Conservation (phyloP, 2,797 vertebrate species). For the Mareca penelope region DNA sequence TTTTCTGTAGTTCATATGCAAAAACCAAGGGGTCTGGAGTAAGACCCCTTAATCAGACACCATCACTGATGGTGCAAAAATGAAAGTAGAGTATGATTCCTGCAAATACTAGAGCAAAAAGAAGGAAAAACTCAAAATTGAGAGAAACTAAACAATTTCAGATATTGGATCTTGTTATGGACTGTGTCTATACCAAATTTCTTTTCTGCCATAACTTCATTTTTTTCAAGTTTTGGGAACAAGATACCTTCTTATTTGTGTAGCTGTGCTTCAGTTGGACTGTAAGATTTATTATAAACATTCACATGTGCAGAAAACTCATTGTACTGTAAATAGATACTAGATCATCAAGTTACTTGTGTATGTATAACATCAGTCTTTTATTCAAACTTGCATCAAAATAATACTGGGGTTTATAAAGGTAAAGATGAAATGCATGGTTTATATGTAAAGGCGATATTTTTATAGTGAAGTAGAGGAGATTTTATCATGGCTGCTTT, state of each 20-base stretch:
- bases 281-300: not conserved
- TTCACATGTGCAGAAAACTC: not conserved
- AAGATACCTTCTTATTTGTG: not conserved
- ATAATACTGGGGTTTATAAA: not conserved
- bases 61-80: not conserved
- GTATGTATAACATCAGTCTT: not conserved
- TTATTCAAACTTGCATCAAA: not conserved
- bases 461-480: not conserved
- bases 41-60: not conserved
- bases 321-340: not conserved
- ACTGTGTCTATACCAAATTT: not conserved
- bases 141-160: not conserved
- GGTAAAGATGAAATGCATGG: not conserved
- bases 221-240: not conserved
- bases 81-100: not conserved
- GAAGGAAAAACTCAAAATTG: accelerated
- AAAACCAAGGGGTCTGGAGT: not conserved
- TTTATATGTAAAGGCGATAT: not conserved
- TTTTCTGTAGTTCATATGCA: not conserved
- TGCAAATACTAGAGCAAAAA: not conserved
- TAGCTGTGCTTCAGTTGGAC: not conserved
- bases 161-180: not conserved
- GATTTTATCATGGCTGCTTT: not conserved
- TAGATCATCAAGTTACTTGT: not conserved
- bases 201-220: not conserved